Percentiles rank a stretch among this genome's conserved stretches.
Conservation (phyloP, 2,888 invertebrate genomes). For the Melolontha melolontha region DNA sequence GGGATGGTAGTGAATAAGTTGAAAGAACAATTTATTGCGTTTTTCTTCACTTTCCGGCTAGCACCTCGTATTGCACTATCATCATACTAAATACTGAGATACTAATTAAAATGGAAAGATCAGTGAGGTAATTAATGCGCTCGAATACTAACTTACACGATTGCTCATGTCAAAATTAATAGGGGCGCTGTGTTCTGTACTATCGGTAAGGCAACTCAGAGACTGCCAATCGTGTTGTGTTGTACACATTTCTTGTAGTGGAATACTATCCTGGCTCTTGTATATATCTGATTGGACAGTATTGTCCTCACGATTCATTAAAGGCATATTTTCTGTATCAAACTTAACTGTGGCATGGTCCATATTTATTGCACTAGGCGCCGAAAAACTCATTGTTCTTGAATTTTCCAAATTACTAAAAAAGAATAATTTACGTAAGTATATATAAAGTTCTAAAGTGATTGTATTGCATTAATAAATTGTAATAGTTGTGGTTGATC, state of each 20-base stretch:
- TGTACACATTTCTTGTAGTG: conserved; percentile 59
- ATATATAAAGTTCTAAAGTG: too few species aligned
- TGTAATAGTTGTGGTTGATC: too few species aligned
- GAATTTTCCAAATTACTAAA: conserved; percentile 76
- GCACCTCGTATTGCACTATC: too few species aligned
- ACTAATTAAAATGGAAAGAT: too few species aligned
- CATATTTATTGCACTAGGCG: conserved; percentile 87
- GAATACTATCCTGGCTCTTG: conserved; percentile 66
- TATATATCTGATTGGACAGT: conserved; percentile 29
- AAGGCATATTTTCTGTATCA: conserved; percentile 65
- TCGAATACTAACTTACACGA: conserved; percentile 72
- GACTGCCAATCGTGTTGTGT: conserved; percentile 83
- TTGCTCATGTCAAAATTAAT: conserved; percentile 94
- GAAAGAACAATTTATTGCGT: too few species aligned
- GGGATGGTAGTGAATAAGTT: too few species aligned
- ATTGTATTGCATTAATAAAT: too few species aligned
- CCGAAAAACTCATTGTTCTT: conserved; percentile 83
- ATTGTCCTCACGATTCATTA: conserved; percentile 52
- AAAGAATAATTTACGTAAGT: conserved; percentile 12
- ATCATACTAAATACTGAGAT: too few species aligned
- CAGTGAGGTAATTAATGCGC: too few species aligned
- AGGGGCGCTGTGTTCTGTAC: conserved; percentile 91
- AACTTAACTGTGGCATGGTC: conserved; percentile 80
- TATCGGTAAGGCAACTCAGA: conserved; percentile 87
- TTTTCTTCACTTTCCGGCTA: too few species aligned